Conservation (phyloP, 1,140 invertebrate species). For the Andricus grossulariae region DNA sequence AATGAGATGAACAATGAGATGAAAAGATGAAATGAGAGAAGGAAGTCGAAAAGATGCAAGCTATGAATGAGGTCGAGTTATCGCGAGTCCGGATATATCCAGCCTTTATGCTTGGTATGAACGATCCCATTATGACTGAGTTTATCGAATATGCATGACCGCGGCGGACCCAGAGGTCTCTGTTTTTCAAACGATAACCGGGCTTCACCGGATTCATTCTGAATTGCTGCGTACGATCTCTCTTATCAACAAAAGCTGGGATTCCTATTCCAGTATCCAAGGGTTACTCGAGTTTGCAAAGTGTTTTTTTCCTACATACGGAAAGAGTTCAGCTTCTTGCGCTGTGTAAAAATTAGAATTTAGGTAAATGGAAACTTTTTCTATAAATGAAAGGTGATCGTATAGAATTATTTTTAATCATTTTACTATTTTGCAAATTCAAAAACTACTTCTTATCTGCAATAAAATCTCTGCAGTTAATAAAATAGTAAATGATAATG, state of each 20-base stretch:
- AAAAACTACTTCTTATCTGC: too few species aligned
- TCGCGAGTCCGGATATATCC: constrained; percentile 64
- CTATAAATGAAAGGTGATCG: too few species aligned
- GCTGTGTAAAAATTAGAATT: too few species aligned
- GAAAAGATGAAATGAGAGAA: constrained; percentile 22
- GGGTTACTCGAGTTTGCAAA: constrained; percentile 53
- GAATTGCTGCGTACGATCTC: constrained; percentile 23
- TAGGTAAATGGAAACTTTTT: too few species aligned
- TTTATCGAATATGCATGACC: constrained; percentile 64
- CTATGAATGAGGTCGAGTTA: constrained; percentile 67
- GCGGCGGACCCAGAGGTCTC: constrained; percentile 50
- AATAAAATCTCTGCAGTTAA: too few species aligned
- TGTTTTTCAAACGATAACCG: constrained; percentile 69
- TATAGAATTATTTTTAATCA: too few species aligned
- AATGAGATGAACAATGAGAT: background rate
- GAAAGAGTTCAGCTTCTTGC: too few species aligned
- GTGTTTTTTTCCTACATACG: too few species aligned
- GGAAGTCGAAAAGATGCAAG: constrained; percentile 50
- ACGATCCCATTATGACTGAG: constrained; percentile 55
- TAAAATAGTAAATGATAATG: too few species aligned
- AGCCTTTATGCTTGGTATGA: constrained; percentile 57
- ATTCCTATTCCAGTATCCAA: constrained; percentile 42
- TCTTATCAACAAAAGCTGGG: constrained; percentile 52
- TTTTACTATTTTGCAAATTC: too few species aligned
- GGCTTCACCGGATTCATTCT: constrained; percentile 63